A percentile compares a stretch with the other conserved stretches of the same genome.
These are phyloP conservation scores for Anhinga rufa DNA, from an alignment of 2,113 vertebrate genomes.

Conservation along the genomic window DNA sequence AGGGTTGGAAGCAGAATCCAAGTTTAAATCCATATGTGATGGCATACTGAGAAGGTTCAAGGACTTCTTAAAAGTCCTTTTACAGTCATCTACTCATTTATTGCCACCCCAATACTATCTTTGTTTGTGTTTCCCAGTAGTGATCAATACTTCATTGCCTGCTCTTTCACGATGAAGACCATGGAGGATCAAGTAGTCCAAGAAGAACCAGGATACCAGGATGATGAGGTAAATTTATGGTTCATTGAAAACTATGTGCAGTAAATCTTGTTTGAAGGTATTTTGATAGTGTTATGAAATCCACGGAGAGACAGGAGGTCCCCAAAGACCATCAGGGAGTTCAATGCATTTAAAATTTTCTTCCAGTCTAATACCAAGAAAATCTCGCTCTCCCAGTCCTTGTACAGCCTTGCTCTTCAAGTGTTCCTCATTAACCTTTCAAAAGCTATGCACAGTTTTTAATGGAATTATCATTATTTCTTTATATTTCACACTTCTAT, in stretches of 20 bases:
- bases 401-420: background rate
- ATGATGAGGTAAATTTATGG: slow-evolving; percentile 83
- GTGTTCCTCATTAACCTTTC: background rate
- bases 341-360: background rate
- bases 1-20: background rate
- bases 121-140: slow-evolving; percentile 39
- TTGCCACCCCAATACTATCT: background rate
- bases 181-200: slow-evolving; percentile 87
- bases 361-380: background rate
- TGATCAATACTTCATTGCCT: slow-evolving; percentile 3
- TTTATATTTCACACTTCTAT: background rate
- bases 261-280: background rate
- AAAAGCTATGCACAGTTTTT: background rate
- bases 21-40: background rate
- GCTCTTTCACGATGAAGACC: slow-evolving; percentile 78
- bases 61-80: background rate
- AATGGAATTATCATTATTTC: background rate
- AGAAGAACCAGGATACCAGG: slow-evolving; percentile 81
- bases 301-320: background rate
- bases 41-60: background rate
- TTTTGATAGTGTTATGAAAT: background rate
- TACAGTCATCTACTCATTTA: background rate
- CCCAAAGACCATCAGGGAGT: background rate
- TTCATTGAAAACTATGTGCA: background rate
- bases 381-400: background rate